Evolutionary conservation across 1,140 invertebrate species (phyloP), one percentile per base, ranked within the genome.

Genomic region (Micrasema minimum): DNA sequence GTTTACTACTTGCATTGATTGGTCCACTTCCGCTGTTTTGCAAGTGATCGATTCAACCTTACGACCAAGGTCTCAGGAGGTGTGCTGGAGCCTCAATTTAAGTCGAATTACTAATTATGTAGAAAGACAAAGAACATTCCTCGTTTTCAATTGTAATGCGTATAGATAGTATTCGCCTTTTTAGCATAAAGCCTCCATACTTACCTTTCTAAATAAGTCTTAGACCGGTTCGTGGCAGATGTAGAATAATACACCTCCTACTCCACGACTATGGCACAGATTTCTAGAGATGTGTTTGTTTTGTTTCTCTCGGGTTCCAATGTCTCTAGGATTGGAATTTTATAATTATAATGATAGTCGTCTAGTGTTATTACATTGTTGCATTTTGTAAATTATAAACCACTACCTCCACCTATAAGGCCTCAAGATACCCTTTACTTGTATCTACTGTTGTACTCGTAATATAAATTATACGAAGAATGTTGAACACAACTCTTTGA

Each of bases 211-310:
- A 59, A 59, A n/a, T 7, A 53, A 31, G 35, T 20, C 55, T 38
- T 7, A 38, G 55, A 59, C 55, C 55, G 55, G 55, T 59, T 38
- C 55, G 14, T 14, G 20, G 5, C 16, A 41, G n/a, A 41, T 38
- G 55, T 59, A 41, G 55, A 59, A 59, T 53, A 53, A 51, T 51
- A 59, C 55, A 31, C 35, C 55, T 16, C 55, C 55, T 31, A 38
- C 55, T 31, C 55, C 55, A 22, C 35, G 26, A 31, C 26, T 31
- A 31, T 22, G 55, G 55, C 55, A 59, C 55, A 59, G 55, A 59
- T 59, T 59, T 59, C 55, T 59, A 59, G 6, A 38, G 31, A 38
- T 41, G 55, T 51, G 20, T 59, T 59, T 53, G 51, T 53, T 59
- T 59, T 59, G 55, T 59, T 59, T 59, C 51, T 48, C 7, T 31